These are phyloP conservation scores for Erpornis zantholeuca DNA, from an alignment of 2,113 vertebrate genomes.

Conservation along the genomic window DNA sequence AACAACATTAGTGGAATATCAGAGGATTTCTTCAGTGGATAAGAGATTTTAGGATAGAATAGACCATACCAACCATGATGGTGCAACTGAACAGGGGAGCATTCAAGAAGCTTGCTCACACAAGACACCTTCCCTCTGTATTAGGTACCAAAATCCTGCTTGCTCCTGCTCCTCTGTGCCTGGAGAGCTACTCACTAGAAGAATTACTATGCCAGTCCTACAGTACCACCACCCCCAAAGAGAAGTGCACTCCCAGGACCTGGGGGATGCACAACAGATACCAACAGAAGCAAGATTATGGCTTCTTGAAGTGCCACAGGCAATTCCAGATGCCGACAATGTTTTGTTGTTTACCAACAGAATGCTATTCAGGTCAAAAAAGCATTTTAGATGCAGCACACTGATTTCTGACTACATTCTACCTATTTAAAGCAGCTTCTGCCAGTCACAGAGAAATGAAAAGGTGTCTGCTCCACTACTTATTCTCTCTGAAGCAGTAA, in stretches of 20 bases:
- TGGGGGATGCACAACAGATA: not conserved
- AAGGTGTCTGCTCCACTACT: not conserved
- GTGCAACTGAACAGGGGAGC: not conserved
- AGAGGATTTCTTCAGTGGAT: not conserved
- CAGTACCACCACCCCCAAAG: not conserved
- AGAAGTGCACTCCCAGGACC: not conserved
- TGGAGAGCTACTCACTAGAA: not conserved
- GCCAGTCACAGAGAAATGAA: not conserved
- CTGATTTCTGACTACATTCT: not conserved
- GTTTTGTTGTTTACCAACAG: not conserved
- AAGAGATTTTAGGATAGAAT: not conserved
- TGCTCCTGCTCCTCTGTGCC: not conserved
- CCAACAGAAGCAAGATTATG: not conserved
- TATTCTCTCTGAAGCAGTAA: not conserved
- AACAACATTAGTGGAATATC: not conserved
- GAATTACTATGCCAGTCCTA: not conserved
- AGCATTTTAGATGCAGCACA: not conserved
- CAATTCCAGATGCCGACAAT: not conserved
- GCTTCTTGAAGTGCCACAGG: not conserved
- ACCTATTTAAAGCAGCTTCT: not conserved
- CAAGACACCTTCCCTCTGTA: not conserved
- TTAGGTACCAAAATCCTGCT: not conserved
- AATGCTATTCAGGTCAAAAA: not conserved
- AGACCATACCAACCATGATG: not conserved
- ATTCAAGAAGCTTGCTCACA: not conserved